Evolutionary conservation across 2,888 invertebrate genomes (phyloP).

Genomic region (Pandemis corylana): DNA sequence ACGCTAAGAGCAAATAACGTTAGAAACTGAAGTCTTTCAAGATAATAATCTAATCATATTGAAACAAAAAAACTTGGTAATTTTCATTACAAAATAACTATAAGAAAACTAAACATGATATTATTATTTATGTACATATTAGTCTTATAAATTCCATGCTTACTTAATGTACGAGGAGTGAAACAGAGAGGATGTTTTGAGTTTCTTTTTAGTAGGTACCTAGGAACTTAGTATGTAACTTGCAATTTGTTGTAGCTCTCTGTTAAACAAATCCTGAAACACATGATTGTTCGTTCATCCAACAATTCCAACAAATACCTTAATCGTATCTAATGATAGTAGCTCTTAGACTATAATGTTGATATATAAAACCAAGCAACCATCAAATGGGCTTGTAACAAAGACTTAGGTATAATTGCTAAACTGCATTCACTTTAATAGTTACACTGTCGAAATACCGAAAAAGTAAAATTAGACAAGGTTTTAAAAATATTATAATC

Average conservation of each 20-base stretch:
- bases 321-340: constrained; percentile 25
- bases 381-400: constrained; percentile 77
- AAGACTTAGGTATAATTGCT: constrained; percentile 50
- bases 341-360: constrained; percentile 38
- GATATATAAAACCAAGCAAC: constrained; percentile 61
- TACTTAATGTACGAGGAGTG: too few species aligned
- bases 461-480: background rate
- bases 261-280: background rate
- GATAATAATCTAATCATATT: background rate
- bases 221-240: too few species aligned
- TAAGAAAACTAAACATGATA: too few species aligned
- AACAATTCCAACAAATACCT: background rate
- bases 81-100: background rate
- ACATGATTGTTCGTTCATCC: background rate
- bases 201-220: too few species aligned
- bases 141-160: too few species aligned
- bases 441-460: background rate
- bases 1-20: constrained; percentile 32
- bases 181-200: too few species aligned
- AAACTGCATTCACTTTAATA: constrained; percentile 44
- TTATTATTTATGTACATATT: too few species aligned
- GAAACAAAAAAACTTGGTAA: background rate
- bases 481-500: background rate
- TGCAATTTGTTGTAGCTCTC: background rate
- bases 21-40: constrained; percentile 16